Base-by-base conservation (phyloP, 2,113 vertebrate genomes). In the Progne subis region DNA sequence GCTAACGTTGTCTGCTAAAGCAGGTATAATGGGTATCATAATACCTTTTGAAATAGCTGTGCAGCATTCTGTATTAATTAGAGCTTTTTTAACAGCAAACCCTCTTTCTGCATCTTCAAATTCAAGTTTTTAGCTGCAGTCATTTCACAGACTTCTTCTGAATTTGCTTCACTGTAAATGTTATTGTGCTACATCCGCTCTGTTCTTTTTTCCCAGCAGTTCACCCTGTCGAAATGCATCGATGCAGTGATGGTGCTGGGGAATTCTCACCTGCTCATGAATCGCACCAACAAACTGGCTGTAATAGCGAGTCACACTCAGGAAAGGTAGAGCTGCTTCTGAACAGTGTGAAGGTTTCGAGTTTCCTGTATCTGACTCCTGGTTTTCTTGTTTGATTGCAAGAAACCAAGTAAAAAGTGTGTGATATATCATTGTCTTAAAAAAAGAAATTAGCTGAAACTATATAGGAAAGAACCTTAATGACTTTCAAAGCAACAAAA, bases 181-280 rank as follows among this genome's bases (percentile, higher is more conserved):
- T 13, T 57, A 3, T 0, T 18, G 56, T 50, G 16, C 44, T 80
- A 3, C 31, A 31, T 52, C 8, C 39, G 4, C 34, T 59, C 39
- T 57, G 2, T 41, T 74, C 1, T 49, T 71, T 55, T 18, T 31
- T 15, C 49, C 4, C 50, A 17, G 12, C 96, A 99, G 99, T 99
- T 99, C 78, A 99, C 98, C 4, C 93, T 99, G 12, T 99, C 99
- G 5, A 99, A 99, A 97, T 99, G 99, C 94, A 90, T 99, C 46
- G 99, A 99, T 39, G 98, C 99, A 1, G 98, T 97, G n/a, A 98
- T 99, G 98, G 99, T 99, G 50, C 96, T 99, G 97, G 99, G 99
- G 6, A 99, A 99, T 91, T 98, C 99, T 0, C 99, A 99, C 88
- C 90, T 99, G 18, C 98, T 99, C 69, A 99, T 99, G 99, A 98